A percentile compares a stretch with the other conserved stretches of the same genome.
These are phyloP conservation scores for Brachyrhaphis roseni DNA, from an alignment of 2,797 vertebrate genomes.

Conservation along the genomic window DNA sequence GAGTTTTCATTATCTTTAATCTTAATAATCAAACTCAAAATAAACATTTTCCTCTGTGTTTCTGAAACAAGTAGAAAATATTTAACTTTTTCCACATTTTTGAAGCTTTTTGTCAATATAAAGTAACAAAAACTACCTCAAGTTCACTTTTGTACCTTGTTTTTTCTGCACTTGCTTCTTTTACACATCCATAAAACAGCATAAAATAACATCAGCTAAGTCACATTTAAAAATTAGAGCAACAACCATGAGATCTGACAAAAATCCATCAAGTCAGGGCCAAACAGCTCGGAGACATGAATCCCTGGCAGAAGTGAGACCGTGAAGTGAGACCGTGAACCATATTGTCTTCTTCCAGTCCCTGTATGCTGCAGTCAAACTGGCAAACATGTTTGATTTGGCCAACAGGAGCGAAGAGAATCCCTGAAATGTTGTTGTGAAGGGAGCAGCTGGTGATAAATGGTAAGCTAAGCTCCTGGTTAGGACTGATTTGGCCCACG, in stretches of 20 bases:
- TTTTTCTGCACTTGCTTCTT: neutral
- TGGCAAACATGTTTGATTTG: slow-evolving; percentile 40
- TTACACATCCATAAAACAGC: neutral
- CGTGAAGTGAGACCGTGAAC: slow-evolving; percentile 27
- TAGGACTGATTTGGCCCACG: slow-evolving; percentile 51
- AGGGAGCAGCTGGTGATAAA: slow-evolving; percentile 55
- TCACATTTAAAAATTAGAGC: slow-evolving; percentile 29
- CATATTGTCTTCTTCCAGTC: slow-evolving; percentile 44
- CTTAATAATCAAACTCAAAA: neutral
- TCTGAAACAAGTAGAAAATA: neutral
- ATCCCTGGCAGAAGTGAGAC: slow-evolving; percentile 37
- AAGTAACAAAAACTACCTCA: neutral
- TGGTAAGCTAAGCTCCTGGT: slow-evolving; percentile 57
- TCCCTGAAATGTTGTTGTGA: slow-evolving; percentile 68
- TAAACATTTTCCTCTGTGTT: neutral
- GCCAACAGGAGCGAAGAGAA: slow-evolving; percentile 54
- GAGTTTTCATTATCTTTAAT: neutral
- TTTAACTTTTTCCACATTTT: neutral
- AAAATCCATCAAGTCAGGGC: slow-evolving; percentile 25
- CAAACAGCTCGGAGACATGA: slow-evolving; percentile 46
- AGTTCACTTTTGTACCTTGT: neutral
- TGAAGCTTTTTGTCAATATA: neutral
- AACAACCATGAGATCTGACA: slow-evolving; percentile 30
- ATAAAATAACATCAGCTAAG: slow-evolving; percentile 20
- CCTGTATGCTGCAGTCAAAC: slow-evolving; percentile 39